Conservation (phyloP, 2,888 invertebrate species). For the Andrena trimmerana region DNA sequence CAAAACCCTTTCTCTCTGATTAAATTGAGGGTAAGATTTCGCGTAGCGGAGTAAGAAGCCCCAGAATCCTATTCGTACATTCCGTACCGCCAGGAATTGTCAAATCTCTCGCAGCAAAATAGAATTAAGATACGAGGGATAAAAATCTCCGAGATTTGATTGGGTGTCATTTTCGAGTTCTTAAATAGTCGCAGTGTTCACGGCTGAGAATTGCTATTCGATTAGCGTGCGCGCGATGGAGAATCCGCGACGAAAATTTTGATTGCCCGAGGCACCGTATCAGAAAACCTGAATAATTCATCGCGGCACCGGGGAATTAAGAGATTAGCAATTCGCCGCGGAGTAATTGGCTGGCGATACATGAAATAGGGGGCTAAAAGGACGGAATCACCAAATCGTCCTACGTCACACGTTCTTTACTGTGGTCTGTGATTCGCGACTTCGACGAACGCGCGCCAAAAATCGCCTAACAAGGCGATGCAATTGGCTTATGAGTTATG, state of each 20-base stretch:
- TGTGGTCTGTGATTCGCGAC: background rate
- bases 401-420: background rate
- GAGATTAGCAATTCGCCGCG: background rate
- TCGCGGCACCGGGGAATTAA: constrained; percentile 3
- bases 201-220: constrained; percentile 1
- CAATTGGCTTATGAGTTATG: background rate
- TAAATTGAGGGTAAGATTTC: constrained; percentile 41
- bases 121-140: too few species aligned
- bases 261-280: background rate
- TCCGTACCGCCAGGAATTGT: background rate
- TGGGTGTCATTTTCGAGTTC: background rate
- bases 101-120: background rate
- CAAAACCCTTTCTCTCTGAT: constrained; percentile 27
- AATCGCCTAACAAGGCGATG: constrained; percentile 3
- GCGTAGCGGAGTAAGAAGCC: background rate
- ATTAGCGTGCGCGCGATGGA: constrained; percentile 4
- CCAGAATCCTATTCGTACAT: background rate
- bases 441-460: background rate
- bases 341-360: background rate
- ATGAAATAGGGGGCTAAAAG: background rate
- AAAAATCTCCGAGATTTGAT: too few species aligned
- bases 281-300: constrained; percentile 22
- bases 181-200: background rate
- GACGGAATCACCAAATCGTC: background rate
- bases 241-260: constrained; percentile 22